Evolutionary conservation across 2,113 vertebrate species (phyloP), one percentile per base, ranked within the genome.

Genomic region (Anthoscopus minutus): DNA sequence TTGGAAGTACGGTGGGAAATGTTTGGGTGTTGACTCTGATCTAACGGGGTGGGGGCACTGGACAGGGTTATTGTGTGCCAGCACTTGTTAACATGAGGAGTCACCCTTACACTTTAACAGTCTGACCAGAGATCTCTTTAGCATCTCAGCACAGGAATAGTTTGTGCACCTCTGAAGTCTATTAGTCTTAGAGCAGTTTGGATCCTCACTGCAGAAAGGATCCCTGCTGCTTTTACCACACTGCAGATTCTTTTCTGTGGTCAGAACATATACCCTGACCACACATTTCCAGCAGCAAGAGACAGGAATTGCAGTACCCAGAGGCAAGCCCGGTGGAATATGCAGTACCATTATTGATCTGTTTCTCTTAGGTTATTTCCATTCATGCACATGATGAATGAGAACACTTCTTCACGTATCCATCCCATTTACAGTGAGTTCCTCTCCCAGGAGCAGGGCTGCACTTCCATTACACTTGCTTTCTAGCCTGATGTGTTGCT

Each of bases 41-140:
- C 64, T 72, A 7, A 5, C 0, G 6, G 5, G 2, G 5, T 0
- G 2, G 5, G 1, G 4, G 3, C 33, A 47, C 47, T 12, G 21
- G 35, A 35, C 16, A 42, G 28, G 22, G 15, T 58, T 60, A 40
- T 9, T 22, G 25, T 48, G 31, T 73, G 56, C 64, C 69, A 81
- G 57, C 2, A 2, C 10, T 22, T 35, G 31, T 57, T 35, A 40
- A 16, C 4, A 0, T 44, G 24, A 61, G 33, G 16, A 71, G 61
- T 50, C 69, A 81, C 38, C 11, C 28, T 77, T 69, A 18, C 28
- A 58, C 50, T 27, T 22, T 19, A 45, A 30, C 31, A 40, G 24
- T n/a, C 56, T 44, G 57, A 60, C 24, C 40, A 28, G 69, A 19
- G 27, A 38, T 62, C 27, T 62, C 35, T 61, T 70, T 30, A 74